A percentile compares a stretch with the other conserved stretches of the same genome.
Conservation (phyloP, 1,140 invertebrate species). For the Galleria mellonella region DNA sequence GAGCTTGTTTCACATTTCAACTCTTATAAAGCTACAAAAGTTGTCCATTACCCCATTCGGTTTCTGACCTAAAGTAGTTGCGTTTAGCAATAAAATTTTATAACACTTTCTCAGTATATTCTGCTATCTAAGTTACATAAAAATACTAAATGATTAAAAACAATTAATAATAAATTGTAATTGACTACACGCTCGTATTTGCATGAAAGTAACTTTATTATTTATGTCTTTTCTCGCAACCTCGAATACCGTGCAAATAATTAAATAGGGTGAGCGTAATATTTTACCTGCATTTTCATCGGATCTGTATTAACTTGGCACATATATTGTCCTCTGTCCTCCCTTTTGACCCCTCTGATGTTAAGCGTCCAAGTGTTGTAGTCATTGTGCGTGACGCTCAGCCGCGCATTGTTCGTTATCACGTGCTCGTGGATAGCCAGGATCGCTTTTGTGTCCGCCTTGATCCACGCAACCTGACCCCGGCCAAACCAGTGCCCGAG, state of each 20-base stretch:
- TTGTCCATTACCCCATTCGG: too few relatives aligned
- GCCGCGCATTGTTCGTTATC: constrained; percentile 91
- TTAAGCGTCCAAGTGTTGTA: constrained; percentile 91
- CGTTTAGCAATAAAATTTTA: too few relatives aligned
- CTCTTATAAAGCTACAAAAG: too few relatives aligned
- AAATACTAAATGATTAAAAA: too few relatives aligned
- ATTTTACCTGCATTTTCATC: constrained; percentile 90
- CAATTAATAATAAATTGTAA: too few relatives aligned
- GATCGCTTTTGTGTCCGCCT: constrained; percentile 93
- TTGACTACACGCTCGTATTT: too few relatives aligned
- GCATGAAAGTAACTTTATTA: not conserved
- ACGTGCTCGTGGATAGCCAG: constrained; percentile 94
- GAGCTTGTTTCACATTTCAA: too few relatives aligned
- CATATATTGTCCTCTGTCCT: constrained; percentile 92
- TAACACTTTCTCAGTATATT: too few relatives aligned
- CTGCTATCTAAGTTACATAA: too few relatives aligned
- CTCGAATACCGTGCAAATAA: not conserved
- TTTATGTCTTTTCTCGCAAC: not conserved
- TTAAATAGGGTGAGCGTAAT: constrained; percentile 19
- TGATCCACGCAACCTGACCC: constrained; percentile 92
- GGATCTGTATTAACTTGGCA: constrained; percentile 96
- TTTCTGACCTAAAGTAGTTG: too few relatives aligned
- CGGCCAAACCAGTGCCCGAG: constrained; percentile 12
- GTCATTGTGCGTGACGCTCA: constrained; percentile 90
- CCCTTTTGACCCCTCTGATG: constrained; percentile 86